Evolutionary conservation across 2,888 invertebrate species (phyloP), one percentile per base, ranked within the genome.

Genomic region (Eucriotettix oculatus): DNA sequence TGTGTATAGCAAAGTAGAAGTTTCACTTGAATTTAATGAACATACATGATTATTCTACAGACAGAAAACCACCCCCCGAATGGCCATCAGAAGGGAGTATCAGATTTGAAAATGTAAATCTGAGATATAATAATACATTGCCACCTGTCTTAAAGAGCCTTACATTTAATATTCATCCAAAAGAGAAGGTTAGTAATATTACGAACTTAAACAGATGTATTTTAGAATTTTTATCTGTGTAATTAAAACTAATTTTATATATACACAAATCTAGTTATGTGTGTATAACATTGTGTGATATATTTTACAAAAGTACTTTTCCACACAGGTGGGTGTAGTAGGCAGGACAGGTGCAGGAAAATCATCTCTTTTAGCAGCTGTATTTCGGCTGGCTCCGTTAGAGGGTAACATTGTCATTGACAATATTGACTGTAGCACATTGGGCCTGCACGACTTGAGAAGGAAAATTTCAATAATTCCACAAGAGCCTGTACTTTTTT

Each of bases 381-480:
- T 29, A 29, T 29, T 29, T 29, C 29, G 29, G 29, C 29, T 29
- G 65, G 84, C 89, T 0, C 85, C 86, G 56, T 82, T 87, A 41
- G 84, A 85, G 58, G 94, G 94, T 1, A 71, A 76, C 40, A 82
- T 95, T 48, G 71, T 75, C 61, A 87, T 95, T 60, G 95, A 95
- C 69, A 83, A 79, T 10, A 70, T 91, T 0, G 80, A 87, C 61
- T 85, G 82, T 0, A 79, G 78, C 54, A 75, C 76, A n/a, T 79
- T 94, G 48, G 87, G 87, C 1, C 76, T 93, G 7, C 76, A 85
- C 71, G 86, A 89, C 68, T 75, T 96, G 42, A 77, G 95, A 56
- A 81, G 80, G 59, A 86, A 84, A 67, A 87, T 96, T 60, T 87
- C 94, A 0, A 94, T 95, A 62, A 95, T 96, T 69, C 95, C 95